Base-by-base conservation (phyloP, 2,888 invertebrate species). In the Tetropium fuscum region DNA sequence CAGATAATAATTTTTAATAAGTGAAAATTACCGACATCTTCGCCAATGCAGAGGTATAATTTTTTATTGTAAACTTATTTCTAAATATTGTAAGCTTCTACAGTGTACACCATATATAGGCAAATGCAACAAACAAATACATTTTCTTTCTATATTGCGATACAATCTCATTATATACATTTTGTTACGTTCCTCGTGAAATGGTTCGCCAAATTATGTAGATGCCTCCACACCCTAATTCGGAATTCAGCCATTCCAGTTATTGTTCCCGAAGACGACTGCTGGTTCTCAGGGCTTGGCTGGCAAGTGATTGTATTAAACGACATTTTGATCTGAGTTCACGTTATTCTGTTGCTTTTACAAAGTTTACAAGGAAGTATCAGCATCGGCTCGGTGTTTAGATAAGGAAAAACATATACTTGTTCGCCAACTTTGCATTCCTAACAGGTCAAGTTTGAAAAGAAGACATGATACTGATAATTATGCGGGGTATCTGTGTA, bases 321-420 rank as follows among this genome's bases (percentile, higher is more conserved):
- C 44, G 44, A 44, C 30, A 44, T 30, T 44, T 44, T 44, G 44
- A 44, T 44, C 44, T 44, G 25, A 30, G 44, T 16, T 44, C 44
- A 44, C 30, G 30, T 44, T 16, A 15, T 11, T 43, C 34, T 20
- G 13, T 13, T 43, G 22, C 41, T 22, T 43, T 43, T 20, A 13
- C 22, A 22, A 43, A 43, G 20, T 43, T 44, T 27, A n/a, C 44
- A 27, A 11, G n/a, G 27, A 44, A 44, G 30, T 30, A 44, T 30
- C 44, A 44, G 30, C 44, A 30, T 27, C 13, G 4, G 6, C 13
- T 34, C 34, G 5, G 6, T 30, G 34, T 34, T 34, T 34, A 34
- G 8, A 30, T 27, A 44, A 44, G 16, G 44, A 30, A n/a, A 27
- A 44, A 27, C 16, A 27, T 20, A 40, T 5, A 40, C 8, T 10